Base-by-base conservation (phyloP, 2,888 invertebrate species). In the Caenorhabditis sp. region DNA sequence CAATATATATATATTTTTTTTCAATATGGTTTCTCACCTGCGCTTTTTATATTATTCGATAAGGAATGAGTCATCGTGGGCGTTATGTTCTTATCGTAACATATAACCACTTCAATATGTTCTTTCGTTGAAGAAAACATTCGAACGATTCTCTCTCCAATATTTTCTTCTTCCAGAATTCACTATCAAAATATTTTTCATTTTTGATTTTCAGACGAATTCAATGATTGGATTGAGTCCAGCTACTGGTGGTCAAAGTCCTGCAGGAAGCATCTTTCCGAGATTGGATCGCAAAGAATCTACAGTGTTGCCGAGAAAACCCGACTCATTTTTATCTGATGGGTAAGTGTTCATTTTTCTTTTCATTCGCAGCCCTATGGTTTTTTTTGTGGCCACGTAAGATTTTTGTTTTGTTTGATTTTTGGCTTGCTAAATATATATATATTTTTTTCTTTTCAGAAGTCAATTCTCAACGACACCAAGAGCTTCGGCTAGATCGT, bases 241-340 rank as follows among this genome's bases (percentile, higher is more conserved):
- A 10, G 43, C 66, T n/a, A n/a, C n/a, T 20, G 69, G 66, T 25
- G 43, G 43, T 43, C 43, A 43, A 43, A 59, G 66, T 17, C 73
- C 73, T 20, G 69, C 66, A 26, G 69, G 73, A 31, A 54, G 69
- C 49, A 66, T 70, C 20, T 56, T 59, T 20, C 54, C 67, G 14
- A 58, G 65, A 56, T 27, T 81, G 38, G 63, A 61, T 27, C 70
- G 81, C 23, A 76, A 76, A 50, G 81, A 81, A 52, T 77, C 78
- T 49, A 81, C 81, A 10, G 70, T 76, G 49, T 63, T 81, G 61
- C 81, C 81, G 25, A 49, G 70, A n/a, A 70, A 59, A 23, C 63
- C 49, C 52, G 67, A 67, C 36, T 68, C 65, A 17, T 20, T 66
- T 64, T 66, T 66, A 69, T 73, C 73, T 66, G 73, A 73, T 68